Evolutionary conservation across 2,888 invertebrate species (phyloP).

Genomic region (Yponomeuta evonymella): DNA sequence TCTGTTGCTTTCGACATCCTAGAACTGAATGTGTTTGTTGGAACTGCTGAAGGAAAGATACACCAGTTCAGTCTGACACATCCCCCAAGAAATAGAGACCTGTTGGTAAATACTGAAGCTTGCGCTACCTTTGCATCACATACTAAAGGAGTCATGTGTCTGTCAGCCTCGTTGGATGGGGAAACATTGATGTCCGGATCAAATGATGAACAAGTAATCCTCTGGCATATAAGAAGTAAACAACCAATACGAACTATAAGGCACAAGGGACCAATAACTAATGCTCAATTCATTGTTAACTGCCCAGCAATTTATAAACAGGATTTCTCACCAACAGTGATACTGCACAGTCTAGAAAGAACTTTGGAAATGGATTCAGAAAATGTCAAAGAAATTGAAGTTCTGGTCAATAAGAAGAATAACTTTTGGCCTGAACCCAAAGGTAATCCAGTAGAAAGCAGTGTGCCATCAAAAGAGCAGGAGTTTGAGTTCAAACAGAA

Average conservation of each 20-base stretch:
- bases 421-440: slow-evolving; percentile 54
- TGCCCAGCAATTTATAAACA: slow-evolving; percentile 77
- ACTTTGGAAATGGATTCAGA: slow-evolving; percentile 74
- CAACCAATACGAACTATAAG: slow-evolving; percentile 82
- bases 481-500: slow-evolving; percentile 42
- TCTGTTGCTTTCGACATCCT: slow-evolving; percentile 81
- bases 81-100: slow-evolving; percentile 80
- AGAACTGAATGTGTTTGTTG: slow-evolving; percentile 85
- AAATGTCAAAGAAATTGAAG: slow-evolving; percentile 59
- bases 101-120: slow-evolving; percentile 76
- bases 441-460: slow-evolving; percentile 24
- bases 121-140: slow-evolving; percentile 80
- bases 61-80: slow-evolving; percentile 80
- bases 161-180: slow-evolving; percentile 84
- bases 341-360: slow-evolving; percentile 79
- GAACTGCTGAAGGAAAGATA: slow-evolving; percentile 83
- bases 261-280: slow-evolving; percentile 85
- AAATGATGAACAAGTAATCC: slow-evolving; percentile 81
- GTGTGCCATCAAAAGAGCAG: slow-evolving; percentile 32
- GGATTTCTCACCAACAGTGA: slow-evolving; percentile 73
- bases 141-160: slow-evolving; percentile 79
- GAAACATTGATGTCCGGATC: slow-evolving; percentile 85
- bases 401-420: slow-evolving; percentile 51
- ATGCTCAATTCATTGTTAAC: slow-evolving; percentile 79
- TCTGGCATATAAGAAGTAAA: slow-evolving; percentile 88